These are phyloP conservation scores for Dendrocopos noguchii DNA, from an alignment of 2,113 vertebrate genomes.

Conservation along the genomic window DNA sequence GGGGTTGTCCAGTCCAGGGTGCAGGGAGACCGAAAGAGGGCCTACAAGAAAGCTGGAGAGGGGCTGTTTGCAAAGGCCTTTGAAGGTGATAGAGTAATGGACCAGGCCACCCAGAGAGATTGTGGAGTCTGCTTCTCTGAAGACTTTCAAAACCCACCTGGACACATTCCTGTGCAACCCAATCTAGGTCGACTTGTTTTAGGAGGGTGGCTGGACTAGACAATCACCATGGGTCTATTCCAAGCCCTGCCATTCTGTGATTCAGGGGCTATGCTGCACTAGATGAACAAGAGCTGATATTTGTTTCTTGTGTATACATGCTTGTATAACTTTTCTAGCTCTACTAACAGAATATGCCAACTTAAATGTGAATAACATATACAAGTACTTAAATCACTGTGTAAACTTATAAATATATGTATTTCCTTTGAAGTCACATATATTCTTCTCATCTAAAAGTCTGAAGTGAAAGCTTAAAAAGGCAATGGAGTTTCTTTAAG, in stretches of 20 bases:
- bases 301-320: not conserved
- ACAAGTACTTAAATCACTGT: not conserved
- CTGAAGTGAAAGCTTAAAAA: not conserved
- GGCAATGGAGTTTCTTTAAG: conserved; percentile 8
- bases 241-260: not conserved
- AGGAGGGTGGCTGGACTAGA: too few species aligned
- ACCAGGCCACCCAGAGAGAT: too few species aligned
- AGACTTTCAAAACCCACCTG: too few species aligned
- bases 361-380: not conserved
- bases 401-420: not conserved
- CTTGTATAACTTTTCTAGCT: not conserved
- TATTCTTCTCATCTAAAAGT: conserved; percentile 28
- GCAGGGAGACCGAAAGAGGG: too few species aligned
- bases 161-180: too few species aligned
- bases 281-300: fast-evolving
- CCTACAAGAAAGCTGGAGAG: too few species aligned
- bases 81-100: too few species aligned
- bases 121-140: too few species aligned
- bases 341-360: not conserved
- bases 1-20: too few species aligned
- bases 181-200: too few species aligned
- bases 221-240: too few species aligned
- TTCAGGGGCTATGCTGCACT: not conserved
- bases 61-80: too few species aligned
- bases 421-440: not conserved